Conservation (phyloP, 2,888 invertebrate genomes). For the Dasysyrphus albostriatus region DNA sequence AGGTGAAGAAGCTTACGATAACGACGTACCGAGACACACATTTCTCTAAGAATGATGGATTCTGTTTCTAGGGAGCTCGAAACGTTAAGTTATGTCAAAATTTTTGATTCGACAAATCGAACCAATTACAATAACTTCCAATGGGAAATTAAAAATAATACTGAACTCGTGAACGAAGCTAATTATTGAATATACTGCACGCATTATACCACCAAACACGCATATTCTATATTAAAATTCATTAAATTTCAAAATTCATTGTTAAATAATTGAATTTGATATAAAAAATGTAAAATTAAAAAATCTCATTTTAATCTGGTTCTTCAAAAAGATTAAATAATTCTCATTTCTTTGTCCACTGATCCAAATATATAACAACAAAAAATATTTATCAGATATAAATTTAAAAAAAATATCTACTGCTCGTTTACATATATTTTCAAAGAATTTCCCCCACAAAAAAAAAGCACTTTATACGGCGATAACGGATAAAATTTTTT, state of each 20-base stretch:
- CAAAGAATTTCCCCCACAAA: constrained; percentile 4
- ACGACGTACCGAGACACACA: too few species aligned
- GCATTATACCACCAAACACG: neutral
- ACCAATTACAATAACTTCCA: too few species aligned
- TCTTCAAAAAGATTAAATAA: neutral
- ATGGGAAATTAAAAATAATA: too few species aligned
- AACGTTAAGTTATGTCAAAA: too few species aligned
- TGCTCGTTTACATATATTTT: neutral
- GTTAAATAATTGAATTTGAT: constrained; percentile 1
- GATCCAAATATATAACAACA: neutral
- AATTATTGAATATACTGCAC: too few species aligned
- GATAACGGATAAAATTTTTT: constrained; percentile 41
- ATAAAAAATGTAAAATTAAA: neutral
- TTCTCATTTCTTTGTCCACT: neutral
- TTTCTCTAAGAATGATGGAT: too few species aligned
- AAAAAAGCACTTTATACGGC: constrained; percentile 29
- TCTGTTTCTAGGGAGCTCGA: too few species aligned
- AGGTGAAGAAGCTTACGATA: too few species aligned
- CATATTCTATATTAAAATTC: neutral
- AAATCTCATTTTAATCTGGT: neutral
- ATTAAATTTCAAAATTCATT: too few species aligned
- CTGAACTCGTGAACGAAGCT: too few species aligned
- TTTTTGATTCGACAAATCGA: too few species aligned
- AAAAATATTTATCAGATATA: constrained; percentile 8
- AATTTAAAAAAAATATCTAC: neutral